Evolutionary conservation across 2,888 invertebrate species (phyloP), one percentile per base, ranked within the genome.

Genomic region (Parnassius orleans): DNA sequence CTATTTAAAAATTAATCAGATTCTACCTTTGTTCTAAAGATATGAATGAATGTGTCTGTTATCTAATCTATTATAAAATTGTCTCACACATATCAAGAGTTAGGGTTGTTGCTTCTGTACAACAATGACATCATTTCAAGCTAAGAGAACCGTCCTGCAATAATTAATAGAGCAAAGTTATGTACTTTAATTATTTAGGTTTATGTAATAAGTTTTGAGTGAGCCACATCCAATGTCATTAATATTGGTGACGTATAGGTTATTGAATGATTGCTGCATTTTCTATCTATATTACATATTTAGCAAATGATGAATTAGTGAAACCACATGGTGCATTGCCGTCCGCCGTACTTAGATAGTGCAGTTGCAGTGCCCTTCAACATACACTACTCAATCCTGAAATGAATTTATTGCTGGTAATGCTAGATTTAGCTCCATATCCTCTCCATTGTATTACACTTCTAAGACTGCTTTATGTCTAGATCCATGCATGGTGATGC

Each of bases 71-170:
- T 33, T 48, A 51, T 50, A 33, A 19, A 72, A 75, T 76, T 74
- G 78, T 73, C 65, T 68, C 68, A 78, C 75, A 85, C 87, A 86
- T 87, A 87, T 87, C 84, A 77, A 68, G 61, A 73, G 65, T 65
- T 68, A 70, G 74, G 76, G 71, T 75, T 75, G 72, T 78, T 65
- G 77, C 80, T 83, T 83, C 65, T 77, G 71, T 71, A 72, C 66
- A 61, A 65, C 69, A 71, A 73, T 68, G 65, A 76, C 72, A 44
- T 55, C 9, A 77, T 72, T 75, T 76, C 71, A 75, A 75, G 74
- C 79, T 74, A 72, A 79, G 73, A 74, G 76, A 85, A 83, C 89
- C 88, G 89, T 90, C 89, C 89, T 84, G 79, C 77, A 79, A 76
- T 86, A 19, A 81, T 81, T 76, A 81, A 79, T 79, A 74, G 67